phyloP scores from a whole-genome alignment of 2,888 invertebrate species.

The Latrodectus hesperus region DNA sequence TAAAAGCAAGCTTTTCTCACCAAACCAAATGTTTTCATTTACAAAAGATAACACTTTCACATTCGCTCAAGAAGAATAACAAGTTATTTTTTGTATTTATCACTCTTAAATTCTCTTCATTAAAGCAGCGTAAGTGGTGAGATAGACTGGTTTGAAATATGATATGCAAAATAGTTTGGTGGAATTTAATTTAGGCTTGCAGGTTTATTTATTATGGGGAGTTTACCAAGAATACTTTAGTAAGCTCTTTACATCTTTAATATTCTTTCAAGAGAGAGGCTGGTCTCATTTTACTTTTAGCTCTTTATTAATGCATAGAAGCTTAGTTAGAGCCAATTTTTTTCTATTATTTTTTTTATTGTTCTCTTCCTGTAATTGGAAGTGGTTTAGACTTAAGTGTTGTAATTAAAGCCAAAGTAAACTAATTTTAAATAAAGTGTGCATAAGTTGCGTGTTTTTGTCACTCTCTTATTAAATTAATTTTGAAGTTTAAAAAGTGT shows the following conservation, averaged over 20 bases:
- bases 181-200: slow-evolving; percentile 31
- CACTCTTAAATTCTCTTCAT: no score
- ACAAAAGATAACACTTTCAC: no score
- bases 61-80: no score
- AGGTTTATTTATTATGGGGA: slow-evolving; percentile 17
- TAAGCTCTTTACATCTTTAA: neutral
- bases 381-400: neutral
- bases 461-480: no score
- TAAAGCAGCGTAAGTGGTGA: no score
- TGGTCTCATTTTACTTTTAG: neutral
- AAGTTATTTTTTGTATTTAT: no score
- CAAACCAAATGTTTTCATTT: no score
- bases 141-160: slow-evolving; percentile 8
- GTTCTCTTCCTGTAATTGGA: neutral
- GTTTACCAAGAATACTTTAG: slow-evolving; percentile 25
- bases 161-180: slow-evolving; percentile 31
- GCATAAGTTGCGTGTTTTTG: no score
- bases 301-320: neutral
- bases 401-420: neutral
- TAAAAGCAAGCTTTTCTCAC: no score
- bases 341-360: neutral
- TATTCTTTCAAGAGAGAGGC: no score
- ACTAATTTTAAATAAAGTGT: no score
- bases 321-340: neutral
- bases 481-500: no score